Evolutionary conservation across 2,113 vertebrate genomes (phyloP).

Genomic region (Seriola dumerili): DNA sequence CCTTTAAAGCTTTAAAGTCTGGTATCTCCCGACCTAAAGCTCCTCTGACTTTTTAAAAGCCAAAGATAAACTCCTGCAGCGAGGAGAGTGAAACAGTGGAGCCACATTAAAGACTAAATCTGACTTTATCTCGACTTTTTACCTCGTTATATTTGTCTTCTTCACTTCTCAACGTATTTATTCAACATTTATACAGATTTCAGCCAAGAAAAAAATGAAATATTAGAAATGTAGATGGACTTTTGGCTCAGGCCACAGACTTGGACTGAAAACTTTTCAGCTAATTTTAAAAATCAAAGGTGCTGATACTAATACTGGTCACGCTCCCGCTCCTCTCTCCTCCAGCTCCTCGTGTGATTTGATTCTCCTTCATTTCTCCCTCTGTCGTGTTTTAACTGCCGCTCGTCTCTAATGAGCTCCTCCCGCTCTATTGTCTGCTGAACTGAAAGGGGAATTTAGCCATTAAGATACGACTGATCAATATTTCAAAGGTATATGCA

Average conservation of each 20-base stretch:
- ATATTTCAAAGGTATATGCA: constrained; percentile 49
- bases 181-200: too few species aligned
- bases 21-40: background rate
- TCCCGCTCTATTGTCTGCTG: constrained; percentile 21
- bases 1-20: background rate
- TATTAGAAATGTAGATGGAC: too few species aligned
- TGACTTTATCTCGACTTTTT: too few species aligned
- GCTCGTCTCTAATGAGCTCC: constrained; percentile 12
- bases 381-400: background rate
- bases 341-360: background rate
- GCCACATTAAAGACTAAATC: background rate
- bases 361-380: background rate
- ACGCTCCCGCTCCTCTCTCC: background rate
- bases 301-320: too few species aligned
- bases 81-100: background rate
- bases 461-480: constrained; percentile 47
- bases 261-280: too few species aligned
- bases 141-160: too few species aligned
- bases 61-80: background rate
- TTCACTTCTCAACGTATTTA: too few species aligned
- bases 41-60: constrained; percentile 8
- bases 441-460: constrained; percentile 22
- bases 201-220: too few species aligned
- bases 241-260: too few species aligned
- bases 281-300: too few species aligned